phyloP scores from a whole-genome alignment of 2,113 vertebrate species.

The Parus major region DNA sequence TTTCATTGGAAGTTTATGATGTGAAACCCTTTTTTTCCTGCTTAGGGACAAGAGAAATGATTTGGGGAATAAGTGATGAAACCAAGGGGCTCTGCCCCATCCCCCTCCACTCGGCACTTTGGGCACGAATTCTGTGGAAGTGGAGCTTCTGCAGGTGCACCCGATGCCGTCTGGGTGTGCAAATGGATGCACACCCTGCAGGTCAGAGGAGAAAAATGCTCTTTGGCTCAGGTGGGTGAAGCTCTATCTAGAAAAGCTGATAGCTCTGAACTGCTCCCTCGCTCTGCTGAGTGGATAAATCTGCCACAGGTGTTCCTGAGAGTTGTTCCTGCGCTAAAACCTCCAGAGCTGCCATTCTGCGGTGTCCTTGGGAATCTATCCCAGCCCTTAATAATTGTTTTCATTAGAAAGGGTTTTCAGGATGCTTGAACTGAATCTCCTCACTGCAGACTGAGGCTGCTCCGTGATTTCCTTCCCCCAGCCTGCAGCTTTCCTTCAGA shows the following conservation, averaged over 20 bases:
- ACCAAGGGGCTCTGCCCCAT: not conserved
- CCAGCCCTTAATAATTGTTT: not conserved
- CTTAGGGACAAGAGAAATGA: not conserved
- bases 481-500: not conserved
- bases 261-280: not conserved
- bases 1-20: not conserved
- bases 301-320: accelerated
- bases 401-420: not conserved
- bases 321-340: not conserved
- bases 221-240: not conserved
- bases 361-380: not conserved
- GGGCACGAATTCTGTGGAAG: not conserved
- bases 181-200: not conserved
- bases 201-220: not conserved
- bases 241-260: not conserved
- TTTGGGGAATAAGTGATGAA: not conserved
- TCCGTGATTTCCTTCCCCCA: not conserved
- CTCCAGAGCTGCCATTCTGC: not conserved
- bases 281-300: not conserved
- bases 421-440: not conserved
- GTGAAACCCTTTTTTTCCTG: not conserved
- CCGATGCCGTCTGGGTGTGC: not conserved
- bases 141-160: not conserved
- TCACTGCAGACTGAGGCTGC: not conserved
- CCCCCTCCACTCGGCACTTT: not conserved